These are phyloP conservation scores for Petrocephalus microphthalmus DNA, from an alignment of 2,113 vertebrate species.

Conservation along the genomic window DNA sequence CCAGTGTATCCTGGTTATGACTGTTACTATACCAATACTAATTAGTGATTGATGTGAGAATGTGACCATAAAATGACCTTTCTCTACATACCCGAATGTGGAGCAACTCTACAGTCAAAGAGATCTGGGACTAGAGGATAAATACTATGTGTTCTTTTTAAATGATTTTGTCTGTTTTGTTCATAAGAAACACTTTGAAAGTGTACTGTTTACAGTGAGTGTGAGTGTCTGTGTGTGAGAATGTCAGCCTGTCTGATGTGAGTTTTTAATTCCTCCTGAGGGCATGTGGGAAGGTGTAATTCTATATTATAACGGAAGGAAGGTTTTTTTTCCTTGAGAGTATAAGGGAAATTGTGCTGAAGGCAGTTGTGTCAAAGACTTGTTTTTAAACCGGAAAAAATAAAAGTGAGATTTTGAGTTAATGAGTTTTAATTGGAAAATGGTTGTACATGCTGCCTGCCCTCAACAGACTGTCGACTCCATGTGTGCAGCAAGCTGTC, in stretches of 20 bases:
- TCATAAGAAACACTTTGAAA: conserved; percentile 48
- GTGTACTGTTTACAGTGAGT: conserved; percentile 64
- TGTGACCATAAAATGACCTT: background rate
- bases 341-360: background rate
- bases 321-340: background rate
- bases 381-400: background rate
- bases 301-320: background rate
- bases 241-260: conserved; percentile 11
- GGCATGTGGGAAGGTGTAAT: conserved; percentile 37
- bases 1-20: background rate
- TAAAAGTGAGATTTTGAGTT: conserved; percentile 5
- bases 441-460: background rate
- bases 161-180: conserved; percentile 43
- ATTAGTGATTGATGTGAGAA: background rate
- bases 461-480: background rate
- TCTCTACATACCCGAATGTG: background rate
- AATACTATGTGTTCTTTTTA: background rate
- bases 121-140: background rate
- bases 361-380: background rate
- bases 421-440: background rate
- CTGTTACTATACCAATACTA: background rate
- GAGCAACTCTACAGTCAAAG: background rate
- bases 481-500: background rate
- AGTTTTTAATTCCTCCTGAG: conserved; percentile 23
- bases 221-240: background rate